Evolutionary conservation across 2,113 vertebrate species (phyloP), one percentile per base, ranked within the genome.

Genomic region (Limnothrissa miodon): DNA sequence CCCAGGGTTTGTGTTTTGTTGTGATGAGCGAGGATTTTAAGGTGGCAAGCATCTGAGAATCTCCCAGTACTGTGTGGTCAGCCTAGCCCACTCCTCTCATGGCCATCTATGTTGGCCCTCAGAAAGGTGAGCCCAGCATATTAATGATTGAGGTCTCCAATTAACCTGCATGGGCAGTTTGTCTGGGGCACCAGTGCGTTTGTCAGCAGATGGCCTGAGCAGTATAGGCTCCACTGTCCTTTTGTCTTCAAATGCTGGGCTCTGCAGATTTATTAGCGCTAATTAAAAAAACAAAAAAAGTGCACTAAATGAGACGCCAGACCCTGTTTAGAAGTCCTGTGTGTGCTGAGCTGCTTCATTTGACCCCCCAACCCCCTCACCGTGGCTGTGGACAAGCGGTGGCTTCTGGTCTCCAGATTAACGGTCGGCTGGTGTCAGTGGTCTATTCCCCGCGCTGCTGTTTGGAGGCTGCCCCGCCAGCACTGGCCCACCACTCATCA

Each of bases 251-350:
- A 81, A 83, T 36, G 66, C 78, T 13, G 78, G 9, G 66, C 74
- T 78, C 83, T 0, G 80, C 45, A 85, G 87, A 92, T 94, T 88
- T 91, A 91, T 92, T 87, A 91, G 78, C 85, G 83, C 53, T 83
- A 48, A 80, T 21, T 90, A 91, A 90, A 90, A 90, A 91, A 90
- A n/a, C 90, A 91, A 90, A 90, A 90, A 83, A 89, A 62, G 39
- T 80, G 45, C 83, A 78, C 81, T 81, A 90, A 91, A 91, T 88
- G 90, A 89, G 89, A 83, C 83, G 46, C 86, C 85, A 78, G 84
- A 89, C 86, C 83, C 81, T 90, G 66, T 80, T 80, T 5, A 0
- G 84, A 85, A 81, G 44, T 53, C 82, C 29, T 8, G 0, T 0
- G 81, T 21, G 79, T 86, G 90, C 89, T 84, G 86, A 89, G 86